Base-by-base conservation (phyloP, 1,140 invertebrate species). In the Drosophila ananassae region DNA sequence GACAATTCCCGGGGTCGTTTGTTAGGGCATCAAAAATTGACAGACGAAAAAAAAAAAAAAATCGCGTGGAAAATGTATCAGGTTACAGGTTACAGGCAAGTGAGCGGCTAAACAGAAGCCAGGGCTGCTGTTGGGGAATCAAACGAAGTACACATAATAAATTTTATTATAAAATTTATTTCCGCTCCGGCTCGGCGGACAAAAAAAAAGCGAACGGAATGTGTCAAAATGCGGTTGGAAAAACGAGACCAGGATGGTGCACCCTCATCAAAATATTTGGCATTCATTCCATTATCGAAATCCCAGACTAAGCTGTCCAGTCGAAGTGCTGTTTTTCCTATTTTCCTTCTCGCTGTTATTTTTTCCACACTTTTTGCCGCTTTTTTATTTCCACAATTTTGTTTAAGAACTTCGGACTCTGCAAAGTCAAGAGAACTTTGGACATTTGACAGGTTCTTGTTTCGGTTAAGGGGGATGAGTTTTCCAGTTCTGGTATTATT, bases 111-210 rank as follows among this genome's bases (percentile, higher is more conserved):
- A 57, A 58, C 41, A 57, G 48, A 12, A 69, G 62, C 47, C 44
- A 30, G 58, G 44, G 56, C 46, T 52, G 56, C 46, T 52, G 63
- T 17, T 46, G 28, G 53, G 41, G 74, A 55, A 74, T 55, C 78
- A 63, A 81, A 52, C 69, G 69, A 55, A 87, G 76, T 89, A 87
- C 79, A 87, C 83, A 83, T 87, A 87, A 87, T 89, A 87, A 87
- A 87, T 89, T 87, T 89, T 87, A 87, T 87, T 83, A 87, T 87
- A 87, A 87, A 89, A 89, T 87, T 89, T 89, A 87, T 87, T 89
- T 87, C 53, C 75, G 72, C 64, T 52, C 53, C 57, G 51, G 25
- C 25, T 6, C 25, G 6, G 25, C 25, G 5, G 7, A 28, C 25
- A 44, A 17, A 17, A 2, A 2, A 47, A n/a, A n/a, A n/a, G 46